A percentile compares a stretch with the other conserved stretches of the same genome.
Conservation (phyloP, 2,888 invertebrate species). For the Ophonus ardosiacus region DNA sequence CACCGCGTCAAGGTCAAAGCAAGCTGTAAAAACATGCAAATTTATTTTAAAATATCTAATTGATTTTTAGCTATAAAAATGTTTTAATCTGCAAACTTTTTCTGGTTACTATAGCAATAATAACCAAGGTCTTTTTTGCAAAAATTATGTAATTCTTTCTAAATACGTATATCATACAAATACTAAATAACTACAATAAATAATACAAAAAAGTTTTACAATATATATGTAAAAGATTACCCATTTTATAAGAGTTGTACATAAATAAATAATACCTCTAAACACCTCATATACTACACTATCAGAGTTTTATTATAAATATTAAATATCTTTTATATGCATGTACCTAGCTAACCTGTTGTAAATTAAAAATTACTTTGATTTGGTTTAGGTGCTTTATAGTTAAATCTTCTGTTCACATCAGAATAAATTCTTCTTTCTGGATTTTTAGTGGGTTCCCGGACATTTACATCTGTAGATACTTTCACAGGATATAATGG, state of each 20-base stretch:
- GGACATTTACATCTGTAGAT: conserved; percentile 73
- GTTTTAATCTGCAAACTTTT: too few species aligned
- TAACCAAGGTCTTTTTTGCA: neutral
- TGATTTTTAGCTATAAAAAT: too few species aligned
- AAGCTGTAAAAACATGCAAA: too few species aligned
- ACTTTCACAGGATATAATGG: conserved; percentile 72
- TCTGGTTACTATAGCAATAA: neutral
- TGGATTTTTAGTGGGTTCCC: conserved; percentile 73
- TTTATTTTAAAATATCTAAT: too few species aligned
- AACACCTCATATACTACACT: neutral
- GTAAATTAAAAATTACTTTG: neutral
- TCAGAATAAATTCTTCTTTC: conserved; percentile 74
- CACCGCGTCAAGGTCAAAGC: too few species aligned
- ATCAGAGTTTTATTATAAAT: neutral
- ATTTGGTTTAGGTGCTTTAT: conserved; percentile 65
- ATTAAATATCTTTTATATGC: neutral
- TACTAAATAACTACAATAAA: neutral
- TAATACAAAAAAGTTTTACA: neutral
- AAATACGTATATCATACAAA: neutral
- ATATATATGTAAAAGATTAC: neutral
- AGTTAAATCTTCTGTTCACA: conserved; percentile 71
- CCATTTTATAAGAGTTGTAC: neutral
- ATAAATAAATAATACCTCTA: neutral
- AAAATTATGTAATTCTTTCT: neutral
- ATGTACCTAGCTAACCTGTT: too few species aligned